Evolutionary conservation across 30 jellyfish, hydroid and myxozoan species (phyloP).

Genomic region (Sanderia malayensis): DNA sequence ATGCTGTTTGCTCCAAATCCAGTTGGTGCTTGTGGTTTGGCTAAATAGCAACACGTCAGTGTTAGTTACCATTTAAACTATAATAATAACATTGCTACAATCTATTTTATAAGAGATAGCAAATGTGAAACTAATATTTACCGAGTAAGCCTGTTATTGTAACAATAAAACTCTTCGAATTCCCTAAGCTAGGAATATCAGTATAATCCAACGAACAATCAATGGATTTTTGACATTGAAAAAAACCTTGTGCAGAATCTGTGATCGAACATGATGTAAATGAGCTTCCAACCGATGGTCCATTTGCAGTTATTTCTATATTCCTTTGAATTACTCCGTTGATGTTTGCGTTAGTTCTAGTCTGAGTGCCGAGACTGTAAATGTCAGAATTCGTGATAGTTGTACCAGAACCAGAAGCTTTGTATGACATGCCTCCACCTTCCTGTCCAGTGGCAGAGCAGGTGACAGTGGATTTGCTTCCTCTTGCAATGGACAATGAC

Average conservation of each 20-base stretch:
- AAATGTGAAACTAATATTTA: neutral
- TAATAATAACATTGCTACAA: no score
- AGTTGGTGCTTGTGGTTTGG: constrained; percentile 25
- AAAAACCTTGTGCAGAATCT: neutral
- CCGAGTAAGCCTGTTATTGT: constrained; percentile 42
- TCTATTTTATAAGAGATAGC: no score
- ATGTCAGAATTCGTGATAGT: constrained; percentile 5
- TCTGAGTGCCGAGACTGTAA: constrained; percentile 16
- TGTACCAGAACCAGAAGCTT: neutral
- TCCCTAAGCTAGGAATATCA: neutral
- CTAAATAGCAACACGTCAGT: no score
- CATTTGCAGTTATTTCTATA: constrained; percentile 26
- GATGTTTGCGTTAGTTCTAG: constrained; percentile 5
- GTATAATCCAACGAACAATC: constrained; percentile 18
- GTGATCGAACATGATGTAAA: constrained; percentile 12
- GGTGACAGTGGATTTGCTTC: constrained; percentile 1
- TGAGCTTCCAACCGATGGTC: neutral
- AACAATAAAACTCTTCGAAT: neutral
- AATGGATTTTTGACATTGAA: constrained; percentile 17
- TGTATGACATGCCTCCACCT: constrained; percentile 22
- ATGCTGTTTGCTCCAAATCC: constrained; percentile 8
- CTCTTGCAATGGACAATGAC: constrained; percentile 20
- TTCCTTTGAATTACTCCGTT: constrained; percentile 7
- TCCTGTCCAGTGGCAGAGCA: constrained; percentile 38
- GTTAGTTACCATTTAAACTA: no score